phyloP scores from a whole-genome alignment of 2,113 vertebrate genomes.

The Myotis yumanensis region DNA sequence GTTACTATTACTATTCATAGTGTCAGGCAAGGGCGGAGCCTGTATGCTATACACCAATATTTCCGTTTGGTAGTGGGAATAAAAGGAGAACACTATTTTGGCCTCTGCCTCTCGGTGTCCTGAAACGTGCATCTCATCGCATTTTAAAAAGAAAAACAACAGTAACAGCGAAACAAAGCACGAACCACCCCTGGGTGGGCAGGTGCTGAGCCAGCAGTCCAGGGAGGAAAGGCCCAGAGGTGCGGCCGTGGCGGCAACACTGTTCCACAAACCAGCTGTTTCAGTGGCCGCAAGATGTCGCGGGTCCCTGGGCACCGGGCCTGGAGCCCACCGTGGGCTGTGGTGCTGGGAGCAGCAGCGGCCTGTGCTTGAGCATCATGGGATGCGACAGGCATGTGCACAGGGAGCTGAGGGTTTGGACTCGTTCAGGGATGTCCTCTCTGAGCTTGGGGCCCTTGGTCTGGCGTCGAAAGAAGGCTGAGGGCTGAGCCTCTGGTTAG shows the following conservation, averaged over 20 bases:
- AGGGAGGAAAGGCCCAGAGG: background rate
- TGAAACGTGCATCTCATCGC: background rate
- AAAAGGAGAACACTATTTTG: too few relatives aligned
- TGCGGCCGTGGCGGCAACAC: accelerated
- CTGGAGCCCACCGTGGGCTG: accelerated
- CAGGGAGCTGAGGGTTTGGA: background rate
- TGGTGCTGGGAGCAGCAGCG: accelerated
- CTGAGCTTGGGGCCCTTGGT: background rate
- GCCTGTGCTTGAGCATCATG: background rate
- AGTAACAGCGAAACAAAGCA: background rate
- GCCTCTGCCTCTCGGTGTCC: background rate
- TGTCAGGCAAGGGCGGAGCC: background rate
- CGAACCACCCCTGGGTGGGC: accelerated
- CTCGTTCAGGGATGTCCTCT: background rate
- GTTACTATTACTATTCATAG: accelerated
- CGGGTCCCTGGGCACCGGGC: background rate
- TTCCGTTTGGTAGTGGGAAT: too few relatives aligned
- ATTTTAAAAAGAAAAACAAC: background rate
- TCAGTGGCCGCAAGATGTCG: accelerated
- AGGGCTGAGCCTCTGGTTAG: background rate
- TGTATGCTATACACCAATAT: accelerated
- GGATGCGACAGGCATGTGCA: accelerated
- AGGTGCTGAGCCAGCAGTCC: accelerated
- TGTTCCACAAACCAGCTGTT: background rate
- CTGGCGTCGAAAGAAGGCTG: background rate